Base-by-base conservation (phyloP, 2,797 vertebrate genomes). In the Dipus sagitta region DNA sequence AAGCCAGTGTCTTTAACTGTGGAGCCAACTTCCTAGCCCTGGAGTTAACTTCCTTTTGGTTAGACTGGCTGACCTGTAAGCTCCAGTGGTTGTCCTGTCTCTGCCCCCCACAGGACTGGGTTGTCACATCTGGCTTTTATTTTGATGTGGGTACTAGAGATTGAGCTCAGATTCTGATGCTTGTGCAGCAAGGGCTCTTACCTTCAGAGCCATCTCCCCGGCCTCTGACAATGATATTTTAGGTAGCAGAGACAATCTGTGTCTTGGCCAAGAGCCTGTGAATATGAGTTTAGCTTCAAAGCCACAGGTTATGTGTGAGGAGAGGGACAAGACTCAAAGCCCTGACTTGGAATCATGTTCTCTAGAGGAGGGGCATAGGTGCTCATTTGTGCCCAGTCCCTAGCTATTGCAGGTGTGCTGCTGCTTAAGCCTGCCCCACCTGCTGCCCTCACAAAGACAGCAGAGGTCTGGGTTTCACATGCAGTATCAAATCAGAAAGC, bases 261-360 rank as follows among this genome's bases (percentile, higher is more conserved):
- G 83, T 58, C 72, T 76, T 88, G 72, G 23, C 24, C 28, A 79
- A 12, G 88, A 64, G 23, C 42, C 24, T 67, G 15, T 70, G n/a
- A 91, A 30, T 32, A 7, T 23, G 24, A 30, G 32, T 34, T 94
- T 42, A 81, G 38, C 82, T 67, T 91, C 85, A 90, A 77, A 86
- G 72, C 32, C 38, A 6, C 30, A 20, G 62, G 13, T 76, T 75
- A 34, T 6, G 3, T 54, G 4, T 71, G 28, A 86, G 30, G 52
- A 89, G 34, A 82, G 32, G n/a, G 8, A 38, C 52, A 60, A 42
- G 77, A 15, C 5, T 34, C 4, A 64, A 38, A 21, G 17, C 13
- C 26, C 72, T 83, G 83, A 62, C 60, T 85, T 87, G 38, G 34
- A 52, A 30, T 54, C 26, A 32, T 38, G 15, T 26, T 47, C 82